These are phyloP conservation scores for Anoplopoma fimbria DNA, from an alignment of 2,113 vertebrate species.

Conservation along the genomic window DNA sequence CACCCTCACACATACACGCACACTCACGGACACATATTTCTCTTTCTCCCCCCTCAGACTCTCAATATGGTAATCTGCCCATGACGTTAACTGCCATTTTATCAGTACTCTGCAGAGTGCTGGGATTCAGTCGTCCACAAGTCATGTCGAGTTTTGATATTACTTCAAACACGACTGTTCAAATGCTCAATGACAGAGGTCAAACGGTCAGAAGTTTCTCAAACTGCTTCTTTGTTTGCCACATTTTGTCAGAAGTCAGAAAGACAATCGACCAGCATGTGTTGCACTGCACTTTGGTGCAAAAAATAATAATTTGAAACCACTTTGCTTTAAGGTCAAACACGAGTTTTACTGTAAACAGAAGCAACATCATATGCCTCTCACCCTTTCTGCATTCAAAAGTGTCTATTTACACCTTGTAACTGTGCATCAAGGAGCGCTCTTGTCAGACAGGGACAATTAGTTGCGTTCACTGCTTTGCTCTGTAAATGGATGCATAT, in stretches of 20 bases:
- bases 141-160: slow-evolving; percentile 60
- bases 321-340: background rate
- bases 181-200: slow-evolving; percentile 47
- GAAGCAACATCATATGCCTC: background rate
- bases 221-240: background rate
- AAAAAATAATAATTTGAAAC: too few species aligned
- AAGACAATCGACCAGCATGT: background rate
- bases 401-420: slow-evolving; percentile 42
- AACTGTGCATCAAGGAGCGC: slow-evolving; percentile 31
- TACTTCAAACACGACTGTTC: slow-evolving; percentile 43
- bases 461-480: background rate
- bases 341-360: slow-evolving; percentile 13
- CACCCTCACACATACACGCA: slow-evolving; percentile 29
- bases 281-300: background rate
- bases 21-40: slow-evolving; percentile 32
- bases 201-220: slow-evolving; percentile 36
- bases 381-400: slow-evolving; percentile 36
- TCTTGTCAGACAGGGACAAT: slow-evolving; percentile 13
- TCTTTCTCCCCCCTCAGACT: slow-evolving; percentile 16
- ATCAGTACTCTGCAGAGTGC: slow-evolving; percentile 63
- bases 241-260: background rate
- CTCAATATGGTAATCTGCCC: slow-evolving; percentile 55
- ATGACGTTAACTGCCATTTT: slow-evolving; percentile 65
- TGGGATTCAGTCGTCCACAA: slow-evolving; percentile 52
- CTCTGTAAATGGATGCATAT: slow-evolving; percentile 28